Evolutionary conservation across 2,888 invertebrate genomes (phyloP).

Genomic region (Caenorhabditis angaria): DNA sequence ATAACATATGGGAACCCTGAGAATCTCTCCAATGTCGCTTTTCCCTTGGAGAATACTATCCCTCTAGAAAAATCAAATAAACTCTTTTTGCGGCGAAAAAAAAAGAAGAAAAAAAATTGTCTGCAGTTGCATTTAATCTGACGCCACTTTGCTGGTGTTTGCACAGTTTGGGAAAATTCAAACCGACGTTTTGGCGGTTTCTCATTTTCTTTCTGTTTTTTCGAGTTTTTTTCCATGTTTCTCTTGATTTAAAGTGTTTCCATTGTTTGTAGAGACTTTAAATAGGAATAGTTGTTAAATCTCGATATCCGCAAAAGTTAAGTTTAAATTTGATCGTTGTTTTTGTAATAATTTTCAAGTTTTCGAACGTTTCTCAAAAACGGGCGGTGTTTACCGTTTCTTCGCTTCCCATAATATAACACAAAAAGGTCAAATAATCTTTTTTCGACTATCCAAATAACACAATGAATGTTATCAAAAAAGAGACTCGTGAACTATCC

Average conservation of each 20-base stretch:
- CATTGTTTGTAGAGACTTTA: too few relatives aligned
- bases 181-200: background rate
- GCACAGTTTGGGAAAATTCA: background rate
- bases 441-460: slow-evolving; percentile 1
- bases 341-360: too few relatives aligned
- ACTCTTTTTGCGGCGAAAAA: background rate
- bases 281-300: too few relatives aligned
- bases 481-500: slow-evolving; percentile 35
- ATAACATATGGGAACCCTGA: too few relatives aligned
- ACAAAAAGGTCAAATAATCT: slow-evolving; percentile 1
- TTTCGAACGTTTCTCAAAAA: background rate
- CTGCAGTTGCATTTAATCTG: background rate
- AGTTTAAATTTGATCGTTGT: too few relatives aligned
- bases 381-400: background rate
- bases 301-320: too few relatives aligned
- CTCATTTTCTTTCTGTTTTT: background rate
- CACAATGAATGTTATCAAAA: slow-evolving; percentile 29
- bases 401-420: background rate
- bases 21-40: too few relatives aligned
- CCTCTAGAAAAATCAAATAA: background rate
- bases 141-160: background rate
- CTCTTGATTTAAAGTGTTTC: too few relatives aligned
- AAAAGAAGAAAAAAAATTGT: background rate
- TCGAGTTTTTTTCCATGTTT: too few relatives aligned
- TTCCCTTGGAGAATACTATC: background rate